Conservation (phyloP, 1,140 invertebrate genomes). For the Pristionchus pacificus region DNA sequence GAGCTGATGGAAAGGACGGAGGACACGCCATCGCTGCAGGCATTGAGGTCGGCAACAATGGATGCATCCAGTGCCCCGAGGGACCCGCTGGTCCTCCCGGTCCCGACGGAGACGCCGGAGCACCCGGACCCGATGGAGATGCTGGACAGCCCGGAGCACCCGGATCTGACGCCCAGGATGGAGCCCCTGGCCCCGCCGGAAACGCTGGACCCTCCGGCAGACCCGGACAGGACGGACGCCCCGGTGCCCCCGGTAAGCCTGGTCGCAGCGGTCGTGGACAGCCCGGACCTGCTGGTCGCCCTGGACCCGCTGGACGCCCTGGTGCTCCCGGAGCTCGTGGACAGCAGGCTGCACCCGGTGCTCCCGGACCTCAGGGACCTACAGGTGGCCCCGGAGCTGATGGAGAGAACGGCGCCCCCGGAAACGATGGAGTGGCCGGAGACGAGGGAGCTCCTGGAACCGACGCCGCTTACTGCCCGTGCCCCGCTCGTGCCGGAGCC, state of each 20-base stretch:
- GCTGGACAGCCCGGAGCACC: not conserved
- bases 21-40: not conserved
- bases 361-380: not conserved
- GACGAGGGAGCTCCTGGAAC: not conserved
- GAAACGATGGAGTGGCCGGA: not conserved
- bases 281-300: not conserved
- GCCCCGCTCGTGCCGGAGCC: not conserved
- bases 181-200: not conserved
- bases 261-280: not conserved
- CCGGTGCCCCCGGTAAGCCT: not conserved
- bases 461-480: not conserved
- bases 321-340: not conserved
- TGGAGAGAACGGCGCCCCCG: not conserved
- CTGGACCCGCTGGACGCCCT: not conserved
- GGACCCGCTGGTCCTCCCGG: not conserved
- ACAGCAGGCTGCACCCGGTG: not conserved
- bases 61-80: not conserved
- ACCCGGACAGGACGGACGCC: not conserved
- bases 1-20: not conserved
- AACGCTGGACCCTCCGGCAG: not conserved
- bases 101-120: not conserved
- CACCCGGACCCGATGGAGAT: not conserved
- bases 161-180: not conserved
- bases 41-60: not conserved
- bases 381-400: not conserved